phyloP scores from a whole-genome alignment of 2,113 vertebrate species.

The Amphiprion ocellaris region DNA sequence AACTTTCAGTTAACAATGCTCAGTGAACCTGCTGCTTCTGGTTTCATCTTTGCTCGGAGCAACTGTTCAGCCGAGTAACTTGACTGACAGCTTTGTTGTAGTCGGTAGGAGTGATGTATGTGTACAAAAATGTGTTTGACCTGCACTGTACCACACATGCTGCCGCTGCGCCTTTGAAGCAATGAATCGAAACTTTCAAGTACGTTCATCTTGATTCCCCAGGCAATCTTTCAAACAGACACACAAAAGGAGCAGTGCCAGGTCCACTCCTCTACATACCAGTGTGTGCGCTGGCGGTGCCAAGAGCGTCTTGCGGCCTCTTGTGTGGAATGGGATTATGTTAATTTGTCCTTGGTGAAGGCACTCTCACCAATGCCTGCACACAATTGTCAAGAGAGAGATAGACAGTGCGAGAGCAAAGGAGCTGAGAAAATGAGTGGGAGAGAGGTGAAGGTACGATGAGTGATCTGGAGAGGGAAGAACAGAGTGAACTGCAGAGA shows the following conservation, averaged over 20 bases:
- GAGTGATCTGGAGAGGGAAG: slow-evolving; percentile 22
- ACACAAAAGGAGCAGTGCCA: slow-evolving; percentile 30
- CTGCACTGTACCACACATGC: slow-evolving; percentile 29
- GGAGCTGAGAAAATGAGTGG: slow-evolving; percentile 51
- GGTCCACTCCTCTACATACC: slow-evolving; percentile 21
- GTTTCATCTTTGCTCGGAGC: slow-evolving; percentile 9
- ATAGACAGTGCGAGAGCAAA: slow-evolving; percentile 22
- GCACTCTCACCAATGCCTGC: slow-evolving; percentile 56
- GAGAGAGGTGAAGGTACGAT: slow-evolving; percentile 51
- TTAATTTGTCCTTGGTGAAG: slow-evolving; percentile 65
- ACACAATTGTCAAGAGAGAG: slow-evolving; percentile 45
- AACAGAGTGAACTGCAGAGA: slow-evolving; percentile 9
- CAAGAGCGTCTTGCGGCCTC: slow-evolving; percentile 52
- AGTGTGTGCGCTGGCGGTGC: slow-evolving; percentile 37
- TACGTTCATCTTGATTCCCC: slow-evolving; percentile 51
- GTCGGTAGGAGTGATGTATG: slow-evolving; percentile 37
- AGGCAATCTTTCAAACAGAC: slow-evolving; percentile 33
- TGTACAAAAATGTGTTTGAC: slow-evolving; percentile 23
- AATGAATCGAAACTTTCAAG: slow-evolving; percentile 34
- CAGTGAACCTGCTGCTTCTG: slow-evolving; percentile 30
- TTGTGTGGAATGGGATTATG: slow-evolving; percentile 77
- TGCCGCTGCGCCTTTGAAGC: slow-evolving; percentile 29
- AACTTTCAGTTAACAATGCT: slow-evolving; percentile 24
- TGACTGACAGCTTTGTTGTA: slow-evolving; percentile 43
- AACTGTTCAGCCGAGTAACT: slow-evolving; percentile 12